Evolutionary conservation across 2,797 vertebrate genomes (phyloP).

Genomic region (Rhincodon typus): DNA sequence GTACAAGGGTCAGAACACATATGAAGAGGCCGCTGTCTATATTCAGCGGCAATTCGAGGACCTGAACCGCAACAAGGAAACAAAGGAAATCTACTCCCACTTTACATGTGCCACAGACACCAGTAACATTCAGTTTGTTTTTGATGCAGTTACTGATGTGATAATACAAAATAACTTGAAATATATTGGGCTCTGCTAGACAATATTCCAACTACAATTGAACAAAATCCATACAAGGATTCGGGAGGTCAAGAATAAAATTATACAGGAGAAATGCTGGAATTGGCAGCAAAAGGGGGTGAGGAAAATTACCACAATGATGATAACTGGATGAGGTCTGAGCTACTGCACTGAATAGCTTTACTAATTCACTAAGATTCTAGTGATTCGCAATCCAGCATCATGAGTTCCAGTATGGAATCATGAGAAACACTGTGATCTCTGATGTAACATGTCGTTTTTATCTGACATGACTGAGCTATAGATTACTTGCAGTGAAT

Average conservation of each 20-base stretch:
- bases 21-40: constrained; percentile 94
- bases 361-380: constrained; percentile 29
- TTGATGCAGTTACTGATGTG: constrained; percentile 98
- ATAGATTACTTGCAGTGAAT: constrained; percentile 13
- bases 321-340: constrained; percentile 19
- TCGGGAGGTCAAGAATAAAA: constrained; percentile 6
- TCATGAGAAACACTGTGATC: constrained; percentile 37
- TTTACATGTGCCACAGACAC: constrained; percentile 99
- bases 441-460: constrained; percentile 14
- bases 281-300: not conserved
- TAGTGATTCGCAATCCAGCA: constrained; percentile 35
- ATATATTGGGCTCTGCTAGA: constrained; percentile 98
- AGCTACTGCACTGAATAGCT: constrained; percentile 26
- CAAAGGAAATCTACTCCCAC: constrained; percentile 99
- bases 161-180: constrained; percentile 99
- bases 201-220: constrained; percentile 38
- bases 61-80: constrained; percentile 99
- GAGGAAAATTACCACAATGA: constrained; percentile 24
- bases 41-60: constrained; percentile 98
- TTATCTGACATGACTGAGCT: constrained; percentile 11
- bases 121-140: constrained; percentile 99
- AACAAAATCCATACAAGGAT: constrained; percentile 30
- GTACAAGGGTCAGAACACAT: constrained; percentile 98
- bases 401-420: constrained; percentile 35
- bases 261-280: constrained; percentile 6